Evolutionary conservation across 2,888 invertebrate species (phyloP).

Genomic region (Epistrophella euchroma): DNA sequence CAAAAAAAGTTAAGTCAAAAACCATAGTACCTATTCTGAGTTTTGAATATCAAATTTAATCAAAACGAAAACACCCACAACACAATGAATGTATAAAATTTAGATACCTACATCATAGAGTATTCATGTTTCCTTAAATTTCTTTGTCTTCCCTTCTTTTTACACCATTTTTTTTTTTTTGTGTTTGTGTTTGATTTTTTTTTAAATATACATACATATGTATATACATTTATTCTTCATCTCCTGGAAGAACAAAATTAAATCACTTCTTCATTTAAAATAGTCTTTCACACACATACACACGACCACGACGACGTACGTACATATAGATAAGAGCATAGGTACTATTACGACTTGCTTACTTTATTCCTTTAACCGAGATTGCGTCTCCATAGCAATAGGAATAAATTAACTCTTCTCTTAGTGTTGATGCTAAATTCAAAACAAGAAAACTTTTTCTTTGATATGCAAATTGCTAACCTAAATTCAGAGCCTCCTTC

Average conservation of each 20-base stretch:
- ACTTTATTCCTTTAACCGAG: slow-evolving; percentile 35
- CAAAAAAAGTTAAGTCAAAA: not conserved
- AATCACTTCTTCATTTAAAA: slow-evolving; percentile 34
- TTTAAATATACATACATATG: not conserved
- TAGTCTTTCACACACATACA: not conserved
- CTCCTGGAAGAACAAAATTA: slow-evolving; percentile 6
- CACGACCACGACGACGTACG: not conserved
- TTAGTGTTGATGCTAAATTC: slow-evolving; percentile 20
- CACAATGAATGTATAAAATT: not conserved
- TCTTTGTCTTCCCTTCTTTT: not conserved
- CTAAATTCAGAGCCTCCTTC: slow-evolving; percentile 43
- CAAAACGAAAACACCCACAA: slow-evolving; percentile 6
- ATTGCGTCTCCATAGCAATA: slow-evolving; percentile 31
- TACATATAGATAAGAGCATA: not conserved
- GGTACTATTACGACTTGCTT: slow-evolving; percentile 5
- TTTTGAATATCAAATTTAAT: slow-evolving; percentile 1
- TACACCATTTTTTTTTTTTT: slow-evolving; percentile 5
- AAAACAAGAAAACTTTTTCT: slow-evolving; percentile 53
- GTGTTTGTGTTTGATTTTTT: slow-evolving; percentile 4
- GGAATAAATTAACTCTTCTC: slow-evolving; percentile 52
- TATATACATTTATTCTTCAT: slow-evolving; percentile 22
- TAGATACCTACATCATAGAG: not conserved
- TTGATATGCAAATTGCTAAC: slow-evolving; percentile 63
- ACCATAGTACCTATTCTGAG: not conserved
- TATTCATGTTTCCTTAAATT: not conserved